Conservation (phyloP, 2,113 vertebrate genomes). For the Setophaga kirtlandii region DNA sequence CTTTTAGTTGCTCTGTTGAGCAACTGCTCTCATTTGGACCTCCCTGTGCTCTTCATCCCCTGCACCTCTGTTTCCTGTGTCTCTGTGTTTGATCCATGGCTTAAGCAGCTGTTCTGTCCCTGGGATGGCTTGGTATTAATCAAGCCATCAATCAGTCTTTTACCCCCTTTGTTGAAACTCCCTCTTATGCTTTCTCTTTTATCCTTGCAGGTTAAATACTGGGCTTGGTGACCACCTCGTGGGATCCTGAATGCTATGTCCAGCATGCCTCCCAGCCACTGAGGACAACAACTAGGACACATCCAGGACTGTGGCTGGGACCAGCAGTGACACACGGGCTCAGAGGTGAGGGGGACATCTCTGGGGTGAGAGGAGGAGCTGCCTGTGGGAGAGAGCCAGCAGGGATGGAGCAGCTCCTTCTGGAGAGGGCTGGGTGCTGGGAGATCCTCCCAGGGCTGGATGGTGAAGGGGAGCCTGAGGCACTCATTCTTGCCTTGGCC, state of each 20-base stretch:
- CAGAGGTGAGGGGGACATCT: conserved; percentile 47
- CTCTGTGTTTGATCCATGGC: neutral
- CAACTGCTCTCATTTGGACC: neutral
- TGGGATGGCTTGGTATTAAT: neutral
- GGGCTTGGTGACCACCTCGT: neutral
- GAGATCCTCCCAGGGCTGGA: neutral
- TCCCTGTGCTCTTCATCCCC: neutral
- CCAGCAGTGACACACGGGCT: neutral
- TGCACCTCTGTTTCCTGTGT: neutral
- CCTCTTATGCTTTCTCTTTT: neutral
- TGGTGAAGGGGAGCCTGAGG: rapidly evolving
- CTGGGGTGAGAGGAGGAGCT: neutral
- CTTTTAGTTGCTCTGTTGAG: neutral
- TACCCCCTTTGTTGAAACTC: neutral
- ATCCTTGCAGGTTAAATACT: conserved; percentile 21
- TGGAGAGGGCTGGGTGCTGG: neutral
- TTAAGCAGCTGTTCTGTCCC: neutral
- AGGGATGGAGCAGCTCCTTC: neutral
- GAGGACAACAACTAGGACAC: neutral
- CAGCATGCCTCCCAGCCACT: neutral
- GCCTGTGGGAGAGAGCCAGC: neutral
- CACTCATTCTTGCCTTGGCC: neutral
- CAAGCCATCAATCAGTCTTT: neutral
- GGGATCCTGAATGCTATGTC: neutral
- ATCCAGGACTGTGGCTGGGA: neutral